Percentiles rank a stretch among this genome's conserved stretches.
phyloP scores from a whole-genome alignment of 2,797 vertebrate species.

The Sebastes itinus region DNA sequence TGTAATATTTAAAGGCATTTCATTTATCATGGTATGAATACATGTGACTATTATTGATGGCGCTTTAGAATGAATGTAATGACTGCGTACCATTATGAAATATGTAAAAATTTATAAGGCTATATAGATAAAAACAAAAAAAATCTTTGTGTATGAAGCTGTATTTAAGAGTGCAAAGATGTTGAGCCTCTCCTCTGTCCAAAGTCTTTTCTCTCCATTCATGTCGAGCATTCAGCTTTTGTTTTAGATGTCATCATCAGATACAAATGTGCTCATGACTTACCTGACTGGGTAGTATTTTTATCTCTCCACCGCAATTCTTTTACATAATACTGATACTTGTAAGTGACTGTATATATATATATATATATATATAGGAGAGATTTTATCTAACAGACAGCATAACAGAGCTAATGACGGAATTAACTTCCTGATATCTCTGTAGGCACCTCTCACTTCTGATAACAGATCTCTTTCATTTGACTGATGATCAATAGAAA shows the following conservation, averaged over 20 bases:
- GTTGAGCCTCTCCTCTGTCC: slow-evolving; percentile 37
- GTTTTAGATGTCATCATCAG: slow-evolving; percentile 16
- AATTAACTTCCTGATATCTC: slow-evolving; percentile 65
- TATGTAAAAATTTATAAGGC: slow-evolving; percentile 59
- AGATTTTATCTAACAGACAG: slow-evolving; percentile 7
- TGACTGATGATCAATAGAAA: slow-evolving; percentile 3
- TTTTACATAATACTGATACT: not conserved
- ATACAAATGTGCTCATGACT: slow-evolving; percentile 45
- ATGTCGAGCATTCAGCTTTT: slow-evolving; percentile 34
- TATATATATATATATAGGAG: not conserved
- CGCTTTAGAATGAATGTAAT: slow-evolving; percentile 73
- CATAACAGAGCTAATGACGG: slow-evolving; percentile 64
- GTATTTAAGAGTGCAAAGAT: slow-evolving; percentile 66
- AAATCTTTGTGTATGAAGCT: slow-evolving; percentile 63
- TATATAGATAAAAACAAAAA: slow-evolving; percentile 38
- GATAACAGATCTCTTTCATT: slow-evolving; percentile 5
- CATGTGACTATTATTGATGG: slow-evolving; percentile 65
- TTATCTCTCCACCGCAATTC: not conserved
- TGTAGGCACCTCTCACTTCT: slow-evolving; percentile 9
- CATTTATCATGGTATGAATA: slow-evolving; percentile 63
- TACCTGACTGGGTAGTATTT: slow-evolving; percentile 22
- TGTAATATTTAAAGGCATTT: slow-evolving; percentile 61
- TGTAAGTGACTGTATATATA: slow-evolving; percentile 10
- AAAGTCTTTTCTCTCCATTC: slow-evolving; percentile 36
- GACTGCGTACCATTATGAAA: slow-evolving; percentile 56